Percentiles rank a stretch among this genome's conserved stretches.
Evolutionary conservation across 2,797 vertebrate species (phyloP).

Genomic region (Aeoliscus strigatus): DNA sequence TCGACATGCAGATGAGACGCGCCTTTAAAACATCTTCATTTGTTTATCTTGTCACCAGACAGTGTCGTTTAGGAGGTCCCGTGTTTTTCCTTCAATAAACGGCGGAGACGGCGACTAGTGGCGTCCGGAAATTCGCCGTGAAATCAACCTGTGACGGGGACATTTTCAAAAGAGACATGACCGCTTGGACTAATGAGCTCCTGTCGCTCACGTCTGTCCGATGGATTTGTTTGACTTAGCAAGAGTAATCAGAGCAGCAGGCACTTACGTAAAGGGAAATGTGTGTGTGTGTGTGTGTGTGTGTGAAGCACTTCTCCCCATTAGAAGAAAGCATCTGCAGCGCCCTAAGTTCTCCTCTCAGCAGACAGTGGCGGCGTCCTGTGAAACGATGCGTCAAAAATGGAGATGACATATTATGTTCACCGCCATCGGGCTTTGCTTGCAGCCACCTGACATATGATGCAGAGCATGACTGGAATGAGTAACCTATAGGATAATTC

Average conservation of each 20-base stretch:
- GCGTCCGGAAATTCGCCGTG: no score
- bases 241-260: constrained; percentile 19
- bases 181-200: no score
- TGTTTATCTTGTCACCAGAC: neutral
- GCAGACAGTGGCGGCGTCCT: constrained; percentile 34
- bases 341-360: constrained; percentile 17
- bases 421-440: constrained; percentile 6
- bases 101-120: no score
- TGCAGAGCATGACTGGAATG: neutral
- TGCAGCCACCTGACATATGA: constrained; percentile 42
- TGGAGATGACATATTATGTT: constrained; percentile 44
- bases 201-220: no score
- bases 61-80: neutral
- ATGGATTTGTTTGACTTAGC: no score
- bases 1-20: no score
- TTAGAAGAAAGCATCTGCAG: constrained; percentile 33
- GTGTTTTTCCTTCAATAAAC: constrained; percentile 1
- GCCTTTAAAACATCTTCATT: neutral
- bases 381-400: constrained; percentile 61
- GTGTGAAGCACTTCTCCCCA: neutral
- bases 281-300: constrained; percentile 1
- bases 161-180: no score
- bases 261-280: constrained; percentile 11
- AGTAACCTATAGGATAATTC: no score
- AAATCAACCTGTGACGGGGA: no score